Percentiles rank a stretch among this genome's conserved stretches.
Conservation (phyloP, 2,888 invertebrate genomes). For the Dioctria linearis region DNA sequence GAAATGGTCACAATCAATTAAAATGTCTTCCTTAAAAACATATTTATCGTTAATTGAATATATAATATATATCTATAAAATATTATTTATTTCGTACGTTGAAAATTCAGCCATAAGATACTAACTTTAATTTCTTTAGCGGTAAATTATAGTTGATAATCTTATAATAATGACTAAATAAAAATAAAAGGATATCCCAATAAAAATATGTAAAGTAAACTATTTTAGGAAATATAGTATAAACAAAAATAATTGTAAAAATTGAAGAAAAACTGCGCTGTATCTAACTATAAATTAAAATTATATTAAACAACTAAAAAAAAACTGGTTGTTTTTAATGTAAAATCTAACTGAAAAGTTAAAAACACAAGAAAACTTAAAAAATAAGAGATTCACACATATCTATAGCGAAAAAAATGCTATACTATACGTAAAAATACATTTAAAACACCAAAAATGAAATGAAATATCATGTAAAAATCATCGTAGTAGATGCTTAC, state of each 20-base stretch:
- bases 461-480: conserved; percentile 23
- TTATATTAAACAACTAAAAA: neutral
- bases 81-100: conserved; percentile 35
- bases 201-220: neutral
- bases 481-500: conserved; percentile 31
- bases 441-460: conserved; percentile 11
- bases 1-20: conserved; percentile 66
- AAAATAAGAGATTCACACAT: conserved; percentile 1
- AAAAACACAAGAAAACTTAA: neutral
- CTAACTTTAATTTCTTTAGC: conserved; percentile 15
- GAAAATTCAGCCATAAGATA: conserved; percentile 21
- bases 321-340: conserved; percentile 22
- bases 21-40: conserved; percentile 64
- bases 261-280: conserved; percentile 33
- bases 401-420: conserved; percentile 30
- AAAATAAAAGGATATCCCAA: conserved; percentile 1
- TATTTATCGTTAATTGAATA: conserved; percentile 43
- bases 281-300: conserved; percentile 41
- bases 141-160: conserved; percentile 3
- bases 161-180: neutral
- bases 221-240: conserved; percentile 21
- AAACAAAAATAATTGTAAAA: conserved; percentile 8
- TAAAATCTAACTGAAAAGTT: neutral
- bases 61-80: conserved; percentile 37
- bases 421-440: conserved; percentile 1